Percentiles rank a stretch among this genome's conserved stretches.
Conservation (phyloP, 2,888 invertebrate species). For the Eurytoma adleriae region DNA sequence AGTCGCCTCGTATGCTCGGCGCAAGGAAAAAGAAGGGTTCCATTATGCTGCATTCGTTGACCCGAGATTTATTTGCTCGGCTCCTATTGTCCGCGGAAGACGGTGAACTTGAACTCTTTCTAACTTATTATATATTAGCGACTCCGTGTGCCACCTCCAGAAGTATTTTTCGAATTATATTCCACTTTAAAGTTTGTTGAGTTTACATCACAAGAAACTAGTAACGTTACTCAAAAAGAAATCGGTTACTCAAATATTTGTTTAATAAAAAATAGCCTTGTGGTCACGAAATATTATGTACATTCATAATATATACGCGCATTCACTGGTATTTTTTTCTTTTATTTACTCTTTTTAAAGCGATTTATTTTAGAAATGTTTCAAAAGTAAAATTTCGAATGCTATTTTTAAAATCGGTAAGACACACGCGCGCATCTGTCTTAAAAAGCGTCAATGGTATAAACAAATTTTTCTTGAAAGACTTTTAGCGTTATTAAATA, state of each 20-base stretch:
- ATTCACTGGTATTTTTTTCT: too few relatives aligned
- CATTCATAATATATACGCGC: neutral
- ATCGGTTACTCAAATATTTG: neutral
- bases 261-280: neutral
- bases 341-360: too few relatives aligned
- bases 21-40: conserved; percentile 10
- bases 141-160: neutral
- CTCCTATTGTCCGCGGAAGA: conserved; percentile 36
- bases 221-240: neutral
- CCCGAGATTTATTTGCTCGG: conserved; percentile 55
- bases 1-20: conserved; percentile 13
- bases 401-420: too few relatives aligned
- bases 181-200: conserved; percentile 16
- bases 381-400: too few relatives aligned
- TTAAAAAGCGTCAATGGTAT: too few relatives aligned
- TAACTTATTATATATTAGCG: conserved; percentile 18
- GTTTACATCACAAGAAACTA: neutral
- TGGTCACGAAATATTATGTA: neutral
- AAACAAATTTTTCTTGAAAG: too few relatives aligned
- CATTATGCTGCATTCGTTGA: conserved; percentile 43
- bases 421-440: too few relatives aligned
- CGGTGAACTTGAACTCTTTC: conserved; percentile 33
- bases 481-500: too few relatives aligned
- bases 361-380: too few relatives aligned
- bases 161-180: conserved; percentile 34